These are phyloP conservation scores for Dendroctonus valens DNA, from an alignment of 1,140 invertebrate genomes.

Conservation along the genomic window DNA sequence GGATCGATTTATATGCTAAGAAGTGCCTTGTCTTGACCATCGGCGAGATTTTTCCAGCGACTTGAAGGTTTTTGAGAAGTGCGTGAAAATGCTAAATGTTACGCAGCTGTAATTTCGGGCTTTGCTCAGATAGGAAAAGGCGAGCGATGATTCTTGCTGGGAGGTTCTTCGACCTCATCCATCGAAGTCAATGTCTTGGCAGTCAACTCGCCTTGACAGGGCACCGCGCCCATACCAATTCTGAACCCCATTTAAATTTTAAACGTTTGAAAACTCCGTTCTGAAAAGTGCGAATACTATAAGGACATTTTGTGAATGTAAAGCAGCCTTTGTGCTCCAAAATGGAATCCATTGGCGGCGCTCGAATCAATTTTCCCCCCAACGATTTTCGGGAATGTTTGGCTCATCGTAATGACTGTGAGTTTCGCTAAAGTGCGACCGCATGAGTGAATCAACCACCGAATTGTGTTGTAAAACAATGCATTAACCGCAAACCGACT, in stretches of 20 bases:
- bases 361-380: no score
- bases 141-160: neutral
- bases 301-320: constrained; percentile 12
- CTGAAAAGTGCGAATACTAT: constrained; percentile 5
- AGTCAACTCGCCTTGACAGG: neutral
- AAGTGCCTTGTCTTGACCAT: no score
- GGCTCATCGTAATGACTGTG: no score
- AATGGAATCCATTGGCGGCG: neutral
- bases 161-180: neutral
- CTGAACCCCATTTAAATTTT: constrained; percentile 9
- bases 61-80: neutral
- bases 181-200: constrained; percentile 1
- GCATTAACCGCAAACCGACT: neutral
- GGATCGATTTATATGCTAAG: no score
- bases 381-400: neutral
- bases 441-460: neutral
- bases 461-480: constrained; percentile 1
- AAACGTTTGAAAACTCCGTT: constrained; percentile 14
- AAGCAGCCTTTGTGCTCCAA: constrained; percentile 1
- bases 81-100: neutral
- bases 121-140: neutral
- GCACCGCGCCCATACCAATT: neutral
- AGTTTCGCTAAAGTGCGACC: neutral
- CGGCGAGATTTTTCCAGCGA: no score
- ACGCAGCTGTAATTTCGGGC: neutral